Evolutionary conservation across 1,140 invertebrate genomes (phyloP).

Genomic region (Bombus sibiricus): DNA sequence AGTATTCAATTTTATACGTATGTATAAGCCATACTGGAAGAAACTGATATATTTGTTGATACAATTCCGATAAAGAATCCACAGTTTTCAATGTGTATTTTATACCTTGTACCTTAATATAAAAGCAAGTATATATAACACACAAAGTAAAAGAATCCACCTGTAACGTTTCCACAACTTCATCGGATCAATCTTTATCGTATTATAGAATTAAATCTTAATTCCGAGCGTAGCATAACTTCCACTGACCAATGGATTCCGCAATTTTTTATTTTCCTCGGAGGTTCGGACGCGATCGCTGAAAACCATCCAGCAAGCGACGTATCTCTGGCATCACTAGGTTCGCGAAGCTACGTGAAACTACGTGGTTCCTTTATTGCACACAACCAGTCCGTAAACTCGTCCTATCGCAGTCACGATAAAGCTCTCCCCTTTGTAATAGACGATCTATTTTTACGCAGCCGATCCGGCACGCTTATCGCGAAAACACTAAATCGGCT

Average conservation of each 20-base stretch:
- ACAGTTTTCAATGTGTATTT: too few species aligned
- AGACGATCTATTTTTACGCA: constrained; percentile 66
- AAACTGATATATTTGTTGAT: too few species aligned
- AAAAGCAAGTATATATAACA: too few species aligned
- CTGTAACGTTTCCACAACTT: too few species aligned
- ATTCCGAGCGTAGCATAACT: neutral
- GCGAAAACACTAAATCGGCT: constrained; percentile 66
- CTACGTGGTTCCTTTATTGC: constrained; percentile 63
- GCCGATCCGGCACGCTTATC: constrained; percentile 62
- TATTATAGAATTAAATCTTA: neutral
- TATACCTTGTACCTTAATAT: too few species aligned
- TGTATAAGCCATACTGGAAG: too few species aligned
- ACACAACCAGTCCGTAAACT: constrained; percentile 66
- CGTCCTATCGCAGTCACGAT: constrained; percentile 62
- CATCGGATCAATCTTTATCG: neutral
- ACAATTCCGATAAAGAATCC: too few species aligned
- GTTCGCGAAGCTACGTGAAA: constrained; percentile 38
- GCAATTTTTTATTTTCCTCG: neutral
- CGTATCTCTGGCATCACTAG: constrained; percentile 9
- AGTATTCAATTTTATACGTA: too few species aligned
- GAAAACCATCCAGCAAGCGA: constrained; percentile 1
- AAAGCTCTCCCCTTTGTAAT: constrained; percentile 65
- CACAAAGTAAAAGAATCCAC: too few species aligned
- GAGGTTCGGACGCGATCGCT: neutral
- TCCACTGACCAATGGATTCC: neutral